phyloP scores from a whole-genome alignment of 2,797 vertebrate species.

The Loriculus beryllinus region DNA sequence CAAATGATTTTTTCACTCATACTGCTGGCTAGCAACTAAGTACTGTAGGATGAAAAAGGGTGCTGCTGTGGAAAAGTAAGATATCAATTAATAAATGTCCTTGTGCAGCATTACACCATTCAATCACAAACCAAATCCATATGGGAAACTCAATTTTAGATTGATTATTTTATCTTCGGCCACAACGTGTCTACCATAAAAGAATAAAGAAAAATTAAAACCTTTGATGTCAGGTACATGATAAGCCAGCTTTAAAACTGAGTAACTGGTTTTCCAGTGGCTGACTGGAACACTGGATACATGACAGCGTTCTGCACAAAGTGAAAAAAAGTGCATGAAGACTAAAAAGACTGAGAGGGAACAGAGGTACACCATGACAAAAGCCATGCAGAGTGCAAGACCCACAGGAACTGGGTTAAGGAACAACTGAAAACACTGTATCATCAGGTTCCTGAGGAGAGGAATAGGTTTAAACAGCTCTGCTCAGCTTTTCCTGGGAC shows the following conservation, averaged over 20 bases:
- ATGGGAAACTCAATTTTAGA: background rate
- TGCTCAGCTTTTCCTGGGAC: background rate
- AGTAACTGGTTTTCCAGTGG: background rate
- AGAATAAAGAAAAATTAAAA: background rate
- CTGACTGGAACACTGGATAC: background rate
- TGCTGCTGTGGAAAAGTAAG: background rate
- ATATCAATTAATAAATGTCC: background rate
- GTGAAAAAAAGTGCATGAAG: background rate
- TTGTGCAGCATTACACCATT: background rate
- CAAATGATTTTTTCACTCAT: background rate
- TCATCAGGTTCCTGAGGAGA: rapidly evolving
- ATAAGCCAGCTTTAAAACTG: background rate
- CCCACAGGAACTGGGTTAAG: background rate
- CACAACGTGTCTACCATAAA: background rate
- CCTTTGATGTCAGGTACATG: background rate
- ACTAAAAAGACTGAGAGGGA: background rate
- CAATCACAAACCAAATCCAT: background rate
- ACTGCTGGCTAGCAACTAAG: background rate
- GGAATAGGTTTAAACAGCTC: background rate
- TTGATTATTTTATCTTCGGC: background rate
- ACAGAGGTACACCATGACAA: background rate
- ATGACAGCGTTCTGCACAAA: background rate
- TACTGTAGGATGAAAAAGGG: background rate
- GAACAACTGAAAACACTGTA: background rate
- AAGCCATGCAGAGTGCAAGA: background rate